Evolutionary conservation across 2,113 vertebrate species (phyloP).

Genomic region (Vidua chalybeata): DNA sequence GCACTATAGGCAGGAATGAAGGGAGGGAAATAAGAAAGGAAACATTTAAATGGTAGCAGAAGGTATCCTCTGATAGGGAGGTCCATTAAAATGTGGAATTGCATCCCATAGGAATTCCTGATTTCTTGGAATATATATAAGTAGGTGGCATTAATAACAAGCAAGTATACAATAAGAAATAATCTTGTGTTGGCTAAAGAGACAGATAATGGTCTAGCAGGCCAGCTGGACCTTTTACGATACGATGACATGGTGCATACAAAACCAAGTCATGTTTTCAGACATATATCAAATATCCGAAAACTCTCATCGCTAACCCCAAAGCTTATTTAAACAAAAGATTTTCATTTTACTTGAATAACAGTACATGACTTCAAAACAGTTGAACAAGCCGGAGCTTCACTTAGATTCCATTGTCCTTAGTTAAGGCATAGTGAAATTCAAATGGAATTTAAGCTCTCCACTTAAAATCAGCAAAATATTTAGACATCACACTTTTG

Average conservation of each 20-base stretch:
- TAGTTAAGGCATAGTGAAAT: not conserved
- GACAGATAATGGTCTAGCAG: not conserved
- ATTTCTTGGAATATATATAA: constrained; percentile 20
- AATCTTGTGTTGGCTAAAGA: constrained; percentile 23
- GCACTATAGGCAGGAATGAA: not conserved
- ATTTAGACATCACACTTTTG: not conserved
- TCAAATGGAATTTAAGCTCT: not conserved
- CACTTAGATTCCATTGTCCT: not conserved
- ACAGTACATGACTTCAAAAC: not conserved
- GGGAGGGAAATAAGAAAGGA: constrained; percentile 35
- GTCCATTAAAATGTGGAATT: constrained; percentile 39
- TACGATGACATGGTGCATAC: not conserved
- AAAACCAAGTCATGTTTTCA: not conserved
- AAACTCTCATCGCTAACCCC: not conserved
- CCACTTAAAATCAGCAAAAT: not conserved
- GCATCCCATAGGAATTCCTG: constrained; percentile 20
- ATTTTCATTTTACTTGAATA: not conserved
- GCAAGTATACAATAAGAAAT: constrained; percentile 15
- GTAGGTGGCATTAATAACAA: constrained; percentile 8
- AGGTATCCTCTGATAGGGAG: constrained; percentile 37
- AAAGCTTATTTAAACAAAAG: not conserved
- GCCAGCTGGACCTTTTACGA: not conserved
- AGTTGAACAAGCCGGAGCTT: not conserved
- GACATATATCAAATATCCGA: not conserved
- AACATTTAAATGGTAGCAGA: constrained; percentile 43